phyloP scores from a whole-genome alignment of 2,797 vertebrate genomes.

The Schizothorax lantsangensis region DNA sequence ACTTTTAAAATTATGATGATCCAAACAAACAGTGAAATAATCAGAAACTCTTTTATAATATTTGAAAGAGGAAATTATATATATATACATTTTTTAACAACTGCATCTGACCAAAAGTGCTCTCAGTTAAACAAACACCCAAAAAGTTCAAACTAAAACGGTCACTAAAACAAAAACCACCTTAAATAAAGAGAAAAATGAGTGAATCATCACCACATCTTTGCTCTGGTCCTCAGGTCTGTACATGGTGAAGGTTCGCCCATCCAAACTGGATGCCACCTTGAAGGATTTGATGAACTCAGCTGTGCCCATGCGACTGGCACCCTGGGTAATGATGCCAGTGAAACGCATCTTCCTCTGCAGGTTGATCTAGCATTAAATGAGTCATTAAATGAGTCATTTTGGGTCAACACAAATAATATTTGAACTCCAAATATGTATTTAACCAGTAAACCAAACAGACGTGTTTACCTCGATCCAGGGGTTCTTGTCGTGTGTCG shows the following conservation, averaged over 20 bases:
- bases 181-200: not conserved
- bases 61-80: not conserved
- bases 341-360: slow-evolving; percentile 87
- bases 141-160: not conserved
- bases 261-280: slow-evolving; percentile 87
- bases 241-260: slow-evolving; percentile 79
- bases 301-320: slow-evolving; percentile 83
- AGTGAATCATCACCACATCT: slow-evolving; percentile 75
- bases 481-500: slow-evolving; percentile 88
- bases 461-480: slow-evolving; percentile 88
- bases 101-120: not conserved
- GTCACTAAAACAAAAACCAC: not conserved
- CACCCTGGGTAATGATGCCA: slow-evolving; percentile 90
- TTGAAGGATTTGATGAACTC: slow-evolving; percentile 91
- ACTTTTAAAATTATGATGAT: not conserved
- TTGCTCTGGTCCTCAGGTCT: slow-evolving; percentile 66
- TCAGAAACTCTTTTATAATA: not conserved
- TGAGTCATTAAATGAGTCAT: not conserved
- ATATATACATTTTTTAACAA: not conserved
- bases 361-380: slow-evolving; percentile 84
- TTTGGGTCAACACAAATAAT: not conserved
- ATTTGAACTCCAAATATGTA: not conserved
- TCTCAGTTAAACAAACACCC: not conserved
- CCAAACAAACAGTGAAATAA: not conserved
- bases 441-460: not conserved